Base-by-base conservation (phyloP, 92 coral and sea anemone genomes). In the Plumapathes pennacea region DNA sequence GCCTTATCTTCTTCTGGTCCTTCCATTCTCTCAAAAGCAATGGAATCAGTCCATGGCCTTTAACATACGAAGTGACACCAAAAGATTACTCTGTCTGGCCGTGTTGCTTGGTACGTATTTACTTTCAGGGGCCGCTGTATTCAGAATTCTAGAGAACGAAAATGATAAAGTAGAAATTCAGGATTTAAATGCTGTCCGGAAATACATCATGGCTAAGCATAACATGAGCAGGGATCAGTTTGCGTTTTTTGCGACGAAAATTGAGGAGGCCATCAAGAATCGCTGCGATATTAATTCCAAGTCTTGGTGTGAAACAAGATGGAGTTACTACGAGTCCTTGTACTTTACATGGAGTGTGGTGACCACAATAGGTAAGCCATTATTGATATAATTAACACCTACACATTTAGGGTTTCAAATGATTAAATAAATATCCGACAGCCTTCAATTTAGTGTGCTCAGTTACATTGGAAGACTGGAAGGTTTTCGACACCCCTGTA, bases 331-430 rank as follows among this genome's bases (percentile, higher is more conserved):
- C 60, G 95, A 96, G 10, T 83, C 97, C n/a, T 37, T 92, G 65
- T 92, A 92, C 56, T 92, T 92, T 50, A 89, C 97, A 5, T 90
- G 88, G 78, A 92, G 97, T 55, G 97, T 92, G 3, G 97, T 92
- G 24, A 92, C 97, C 3, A 92, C 97, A 7, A 90, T 92, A 44
- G 97, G 97, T 92, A 62, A 83, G 89, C 18, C 9, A 20, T 22
- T 36, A 20, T 4, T 13, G 20, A 10, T 3, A n/a, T n/a, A n/a
- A n/a, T n/a, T n/a, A n/a, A n/a, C n/a, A n/a, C n/a, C n/a, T n/a
- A n/a, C n/a, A n/a, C n/a, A n/a, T n/a, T n/a, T n/a, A n/a, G n/a
- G n/a, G n/a, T n/a, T n/a, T n/a, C n/a, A n/a, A n/a, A n/a, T n/a
- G n/a, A n/a, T n/a, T n/a, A n/a, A n/a, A n/a, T n/a, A n/a, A n/a